These are phyloP conservation scores for Manduca sexta DNA, from an alignment of 1,140 invertebrate genomes.

Conservation along the genomic window DNA sequence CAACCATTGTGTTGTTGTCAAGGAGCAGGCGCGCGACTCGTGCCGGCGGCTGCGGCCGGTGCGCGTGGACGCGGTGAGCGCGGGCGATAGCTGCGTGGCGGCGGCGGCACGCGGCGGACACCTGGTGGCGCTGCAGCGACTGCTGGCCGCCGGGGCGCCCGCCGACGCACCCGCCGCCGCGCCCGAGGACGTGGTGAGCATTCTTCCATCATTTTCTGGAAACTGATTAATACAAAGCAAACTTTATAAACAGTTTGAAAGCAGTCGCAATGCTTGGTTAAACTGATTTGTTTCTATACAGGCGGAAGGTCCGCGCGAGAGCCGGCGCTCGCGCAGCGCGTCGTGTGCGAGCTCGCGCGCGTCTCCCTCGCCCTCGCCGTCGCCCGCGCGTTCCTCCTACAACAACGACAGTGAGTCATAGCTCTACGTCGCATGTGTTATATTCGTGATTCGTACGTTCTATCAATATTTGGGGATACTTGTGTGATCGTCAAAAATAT, in stretches of 20 bases:
- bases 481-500: too few relatives aligned
- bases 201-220: too few relatives aligned
- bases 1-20: too few relatives aligned
- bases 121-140: slow-evolving; percentile 80
- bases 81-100: slow-evolving; percentile 40
- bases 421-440: too few relatives aligned
- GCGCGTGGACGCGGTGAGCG: slow-evolving; percentile 25
- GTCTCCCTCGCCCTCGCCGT: slow-evolving; percentile 25
- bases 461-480: too few relatives aligned
- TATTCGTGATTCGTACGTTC: too few relatives aligned
- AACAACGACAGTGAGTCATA: slow-evolving; percentile 34
- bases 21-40: neutral
- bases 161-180: slow-evolving; percentile 78
- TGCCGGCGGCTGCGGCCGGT: slow-evolving; percentile 26
- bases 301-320: too few relatives aligned
- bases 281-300: too few relatives aligned
- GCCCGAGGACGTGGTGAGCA: slow-evolving; percentile 23
- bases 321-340: slow-evolving; percentile 42
- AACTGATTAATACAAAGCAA: too few relatives aligned
- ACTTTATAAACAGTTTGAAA: too few relatives aligned
- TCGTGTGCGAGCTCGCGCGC: slow-evolving; percentile 15
- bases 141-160: slow-evolving; percentile 84
- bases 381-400: neutral
- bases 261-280: neutral
- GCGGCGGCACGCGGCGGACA: slow-evolving; percentile 86